Evolutionary conservation across 2,113 vertebrate species (phyloP).

Genomic region (Patagioenas fasciata): DNA sequence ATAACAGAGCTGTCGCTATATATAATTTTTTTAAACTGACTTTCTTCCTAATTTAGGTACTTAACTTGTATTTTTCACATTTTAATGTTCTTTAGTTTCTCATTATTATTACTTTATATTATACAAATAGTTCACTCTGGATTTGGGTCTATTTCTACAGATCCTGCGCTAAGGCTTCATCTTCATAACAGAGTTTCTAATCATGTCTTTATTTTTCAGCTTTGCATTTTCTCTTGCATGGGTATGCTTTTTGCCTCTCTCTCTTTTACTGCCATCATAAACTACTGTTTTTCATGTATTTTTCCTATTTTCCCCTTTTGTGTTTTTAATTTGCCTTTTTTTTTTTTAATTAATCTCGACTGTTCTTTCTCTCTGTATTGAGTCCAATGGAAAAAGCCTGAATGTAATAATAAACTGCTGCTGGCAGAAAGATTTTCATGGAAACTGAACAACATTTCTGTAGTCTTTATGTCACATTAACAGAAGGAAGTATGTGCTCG

Average conservation of each 20-base stretch:
- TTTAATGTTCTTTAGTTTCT: not conserved
- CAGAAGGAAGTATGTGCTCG: not conserved
- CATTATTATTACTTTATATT: not conserved
- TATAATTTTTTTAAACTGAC: not conserved
- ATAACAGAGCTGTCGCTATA: not conserved
- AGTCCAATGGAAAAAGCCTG: not conserved
- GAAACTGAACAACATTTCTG: constrained; percentile 12
- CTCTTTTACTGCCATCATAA: not conserved
- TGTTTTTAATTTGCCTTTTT: not conserved
- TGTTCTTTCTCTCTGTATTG: not conserved
- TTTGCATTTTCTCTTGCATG: not conserved
- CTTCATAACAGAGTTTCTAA: not conserved
- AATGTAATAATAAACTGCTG: not conserved
- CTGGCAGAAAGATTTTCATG: not conserved
- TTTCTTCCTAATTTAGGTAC: not conserved
- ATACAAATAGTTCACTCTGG: not conserved
- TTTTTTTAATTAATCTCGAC: not conserved
- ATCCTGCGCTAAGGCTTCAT: not conserved
- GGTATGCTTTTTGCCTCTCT: not conserved
- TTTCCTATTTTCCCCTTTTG: not conserved
- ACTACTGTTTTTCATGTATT: not conserved
- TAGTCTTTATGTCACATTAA: not conserved
- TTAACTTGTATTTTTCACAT: not conserved
- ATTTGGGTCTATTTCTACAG: not conserved
- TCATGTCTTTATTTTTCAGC: not conserved